Conservation (phyloP, 2,888 invertebrate genomes). For the Mesorhabditis spiculigera region DNA sequence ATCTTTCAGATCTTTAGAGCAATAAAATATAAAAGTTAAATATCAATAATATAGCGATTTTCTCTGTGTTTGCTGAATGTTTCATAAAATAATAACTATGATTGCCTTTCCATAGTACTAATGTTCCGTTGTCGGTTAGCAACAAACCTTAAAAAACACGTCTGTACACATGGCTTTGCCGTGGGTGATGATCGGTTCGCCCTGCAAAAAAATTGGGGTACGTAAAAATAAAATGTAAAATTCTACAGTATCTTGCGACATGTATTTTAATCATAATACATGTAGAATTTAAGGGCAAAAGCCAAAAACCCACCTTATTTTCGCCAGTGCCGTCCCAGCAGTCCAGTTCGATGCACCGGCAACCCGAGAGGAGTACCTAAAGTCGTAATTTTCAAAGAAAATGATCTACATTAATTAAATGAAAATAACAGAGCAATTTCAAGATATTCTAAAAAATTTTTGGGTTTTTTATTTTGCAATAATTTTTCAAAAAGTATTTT, state of each 20-base stretch:
- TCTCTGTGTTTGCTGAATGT: too few relatives aligned
- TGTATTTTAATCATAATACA: too few relatives aligned
- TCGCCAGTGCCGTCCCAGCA: constrained; percentile 61
- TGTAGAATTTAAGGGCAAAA: not conserved
- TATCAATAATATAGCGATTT: too few relatives aligned
- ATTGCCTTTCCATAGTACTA: too few relatives aligned
- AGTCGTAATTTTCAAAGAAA: not conserved
- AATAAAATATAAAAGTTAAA: too few relatives aligned
- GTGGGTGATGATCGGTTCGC: constrained; percentile 98
- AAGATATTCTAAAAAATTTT: not conserved
- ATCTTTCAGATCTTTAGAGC: too few relatives aligned
- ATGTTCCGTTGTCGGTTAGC: not conserved
- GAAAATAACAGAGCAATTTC: not conserved
- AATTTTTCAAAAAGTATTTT: not conserved
- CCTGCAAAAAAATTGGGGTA: constrained; percentile 62
- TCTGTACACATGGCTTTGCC: constrained; percentile 99
- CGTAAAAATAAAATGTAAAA: not conserved
- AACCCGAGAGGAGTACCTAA: constrained; percentile 91
- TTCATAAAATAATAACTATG: too few relatives aligned
- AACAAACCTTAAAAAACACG: constrained; percentile 82
- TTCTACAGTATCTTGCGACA: not conserved
- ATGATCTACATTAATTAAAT: not conserved
- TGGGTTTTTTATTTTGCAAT: not conserved
- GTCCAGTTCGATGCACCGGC: constrained; percentile 69
- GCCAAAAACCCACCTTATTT: constrained; percentile 27